Base-by-base conservation (phyloP, 2,888 invertebrate genomes). In the Leuctra nigra region DNA sequence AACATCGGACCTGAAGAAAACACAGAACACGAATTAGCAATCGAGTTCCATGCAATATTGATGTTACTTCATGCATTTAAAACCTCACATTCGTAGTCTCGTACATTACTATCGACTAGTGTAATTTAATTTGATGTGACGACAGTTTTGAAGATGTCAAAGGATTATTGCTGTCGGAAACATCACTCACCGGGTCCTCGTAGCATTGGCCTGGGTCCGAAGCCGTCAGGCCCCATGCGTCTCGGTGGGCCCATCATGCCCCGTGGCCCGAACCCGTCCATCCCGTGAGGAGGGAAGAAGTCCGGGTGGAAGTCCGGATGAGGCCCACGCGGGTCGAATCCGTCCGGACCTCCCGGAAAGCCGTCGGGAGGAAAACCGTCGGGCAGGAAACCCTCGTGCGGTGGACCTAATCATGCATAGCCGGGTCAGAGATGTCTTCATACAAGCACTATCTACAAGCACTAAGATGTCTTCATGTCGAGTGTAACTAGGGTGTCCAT, bases 201-300 rank as follows among this genome's bases (percentile, higher is more conserved):
- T 39, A 62, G 35, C 44, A 60, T 47, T 23, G 58, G 59, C 20
- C 72, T 66, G 1, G 72, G 70, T 24, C 70, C 72, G 58, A 71
- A 72, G 7, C 67, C 68, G 20, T 73, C 71, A 1, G 72, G 72
- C 35, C 70, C 71, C 61, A 69, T 67, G 2, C 69, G 69, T 13
- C 69, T 68, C 35, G 64, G 59, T 2, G 70, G 70, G 24, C 70
- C 70, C 57, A 72, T 69, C 67, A 72, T 69, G 4, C 61, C 61
- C 1, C 67, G 68, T 56, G 67, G 69, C 6, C 59, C 53, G 18
- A 44, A 44, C 4, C 44, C 44, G 13, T 44, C 44, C 4, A 23
- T 20, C 2, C 59, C 54, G 7, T 46, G 58, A n/a, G 61, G 59
- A 22, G 59, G 57, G 24, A 58, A 61, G 54, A 59, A 58, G 24